Percentiles rank a stretch among this genome's conserved stretches.
Conservation (phyloP, 2,113 vertebrate species). For the Okapia johnstoni region DNA sequence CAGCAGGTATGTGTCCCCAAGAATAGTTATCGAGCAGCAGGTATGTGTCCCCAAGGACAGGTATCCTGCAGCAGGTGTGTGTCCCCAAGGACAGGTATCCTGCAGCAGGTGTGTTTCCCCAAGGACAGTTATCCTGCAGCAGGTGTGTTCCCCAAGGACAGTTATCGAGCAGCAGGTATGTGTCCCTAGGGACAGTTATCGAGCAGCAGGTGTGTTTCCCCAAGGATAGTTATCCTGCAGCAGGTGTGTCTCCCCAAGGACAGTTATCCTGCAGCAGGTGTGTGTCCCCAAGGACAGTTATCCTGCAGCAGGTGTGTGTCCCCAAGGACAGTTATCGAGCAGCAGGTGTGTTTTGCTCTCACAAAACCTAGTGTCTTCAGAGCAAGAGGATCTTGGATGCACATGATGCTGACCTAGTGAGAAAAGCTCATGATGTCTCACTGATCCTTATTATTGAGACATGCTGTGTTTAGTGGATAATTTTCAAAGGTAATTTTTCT, state of each 20-base stretch:
- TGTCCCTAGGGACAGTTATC: no score
- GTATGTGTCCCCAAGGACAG: no score
- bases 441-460: neutral
- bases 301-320: fast-evolving
- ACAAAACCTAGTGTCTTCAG: neutral
- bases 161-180: no score
- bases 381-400: neutral
- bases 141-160: no score
- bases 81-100: neutral
- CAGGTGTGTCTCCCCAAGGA: no score
- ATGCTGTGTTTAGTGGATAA: neutral
- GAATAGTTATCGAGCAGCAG: no score
- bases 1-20: fast-evolving
- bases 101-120: neutral
- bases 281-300: no score
- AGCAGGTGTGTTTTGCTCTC: neutral
- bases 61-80: no score
- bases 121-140: no score
- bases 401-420: neutral
- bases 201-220: no score
- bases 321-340: neutral
- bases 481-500: neutral
- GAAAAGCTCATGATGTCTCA: neutral
- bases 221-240: no score
- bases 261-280: no score